phyloP scores from a whole-genome alignment of 1,140 invertebrate species.

The Macrocentrus cingulum region DNA sequence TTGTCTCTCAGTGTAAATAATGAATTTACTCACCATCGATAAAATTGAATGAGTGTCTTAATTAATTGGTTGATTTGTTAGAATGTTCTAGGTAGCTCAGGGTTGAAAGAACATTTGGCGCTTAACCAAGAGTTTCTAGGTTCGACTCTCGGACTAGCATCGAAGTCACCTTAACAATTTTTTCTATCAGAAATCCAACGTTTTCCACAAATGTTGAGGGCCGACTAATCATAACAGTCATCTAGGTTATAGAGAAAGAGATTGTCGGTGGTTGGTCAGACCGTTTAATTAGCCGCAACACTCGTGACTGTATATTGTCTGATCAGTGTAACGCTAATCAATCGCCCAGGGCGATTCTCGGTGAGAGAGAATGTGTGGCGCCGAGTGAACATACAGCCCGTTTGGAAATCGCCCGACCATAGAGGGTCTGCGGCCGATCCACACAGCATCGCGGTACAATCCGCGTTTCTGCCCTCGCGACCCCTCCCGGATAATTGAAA shows the following conservation, averaged over 20 bases:
- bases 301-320: conserved; percentile 32
- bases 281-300: conserved; percentile 33
- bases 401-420: conserved; percentile 10
- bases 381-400: background rate
- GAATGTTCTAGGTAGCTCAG: too few relatives aligned
- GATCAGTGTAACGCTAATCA: conserved; percentile 31
- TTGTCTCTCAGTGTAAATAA: too few relatives aligned
- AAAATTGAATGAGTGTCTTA: too few relatives aligned
- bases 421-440: conserved; percentile 22
- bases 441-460: conserved; percentile 22
- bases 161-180: too few relatives aligned
- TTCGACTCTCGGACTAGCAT: too few relatives aligned
- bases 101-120: too few relatives aligned
- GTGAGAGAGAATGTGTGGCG: conserved; percentile 1
- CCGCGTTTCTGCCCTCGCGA: conserved; percentile 21
- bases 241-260: conserved; percentile 1
- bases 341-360: conserved; percentile 13
- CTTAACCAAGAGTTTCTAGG: too few relatives aligned
- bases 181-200: too few relatives aligned
- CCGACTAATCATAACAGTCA: too few relatives aligned
- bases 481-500: conserved; percentile 45
- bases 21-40: too few relatives aligned
- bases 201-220: too few relatives aligned
- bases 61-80: too few relatives aligned
- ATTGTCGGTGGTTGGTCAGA: conserved; percentile 16